Conservation (phyloP, 1,140 invertebrate species). For the honey bee (Apis mellifera) region Amel_HAv3.1 CM009938.2:5368001-5368500, state of each 20-base stretch:
- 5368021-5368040: neutral
- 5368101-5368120: constrained; percentile 33
- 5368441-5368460: constrained; percentile 32
- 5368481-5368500: neutral
- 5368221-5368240: constrained; percentile 80
- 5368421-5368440: constrained; percentile 40
- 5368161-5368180: neutral
- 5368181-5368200: constrained; percentile 58
- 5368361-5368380: constrained; percentile 15
- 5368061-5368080: neutral
- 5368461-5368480: constrained; percentile 9
- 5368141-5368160: constrained; percentile 64
- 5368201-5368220: constrained; percentile 68
- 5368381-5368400: constrained; percentile 60
- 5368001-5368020: neutral
- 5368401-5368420: constrained; percentile 72
- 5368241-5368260: constrained; percentile 78
- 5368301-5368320: constrained; percentile 13
- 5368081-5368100: constrained; percentile 7
- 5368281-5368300: constrained; percentile 50
- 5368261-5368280: constrained; percentile 76
- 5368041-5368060: constrained; percentile 1
- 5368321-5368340: constrained; percentile 25
- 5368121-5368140: constrained; percentile 67
- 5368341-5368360: constrained; percentile 10